phyloP scores from a whole-genome alignment of 1,140 invertebrate genomes.

The Nasonia giraulti region DNA sequence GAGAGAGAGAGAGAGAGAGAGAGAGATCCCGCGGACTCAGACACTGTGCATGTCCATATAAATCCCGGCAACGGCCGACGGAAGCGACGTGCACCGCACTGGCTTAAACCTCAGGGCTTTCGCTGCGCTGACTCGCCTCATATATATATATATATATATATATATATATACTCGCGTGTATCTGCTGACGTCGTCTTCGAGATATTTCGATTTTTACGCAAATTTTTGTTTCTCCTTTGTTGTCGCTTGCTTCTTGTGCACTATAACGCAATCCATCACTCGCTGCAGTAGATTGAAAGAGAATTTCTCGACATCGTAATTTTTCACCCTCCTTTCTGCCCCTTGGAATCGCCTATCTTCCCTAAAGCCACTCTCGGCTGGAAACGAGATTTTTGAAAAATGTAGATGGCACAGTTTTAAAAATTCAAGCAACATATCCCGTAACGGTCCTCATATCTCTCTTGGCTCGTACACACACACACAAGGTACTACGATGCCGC shows the following conservation, averaged over 20 bases:
- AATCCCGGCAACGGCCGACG: conserved; percentile 45
- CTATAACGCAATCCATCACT: too few species aligned
- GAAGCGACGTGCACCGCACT: background rate
- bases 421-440: background rate
- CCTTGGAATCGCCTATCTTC: too few species aligned
- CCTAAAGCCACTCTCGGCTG: too few species aligned
- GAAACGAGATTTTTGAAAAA: background rate
- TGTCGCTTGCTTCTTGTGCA: too few species aligned
- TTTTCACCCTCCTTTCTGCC: too few species aligned
- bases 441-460: background rate
- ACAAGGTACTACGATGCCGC: background rate
- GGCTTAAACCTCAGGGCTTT: background rate
- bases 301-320: too few species aligned
- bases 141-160: too few species aligned
- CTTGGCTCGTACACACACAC: background rate
- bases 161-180: too few species aligned
- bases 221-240: background rate
- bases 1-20: too few species aligned
- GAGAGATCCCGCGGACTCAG: conserved; percentile 19
- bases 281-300: too few species aligned
- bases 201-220: background rate
- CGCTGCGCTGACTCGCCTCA: too few species aligned
- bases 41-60: conserved; percentile 47
- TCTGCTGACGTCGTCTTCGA: background rate
- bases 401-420: background rate